Percentiles rank a stretch among this genome's conserved stretches.
phyloP scores from a whole-genome alignment of 2,888 invertebrate species.

The Heteropelma amictum region DNA sequence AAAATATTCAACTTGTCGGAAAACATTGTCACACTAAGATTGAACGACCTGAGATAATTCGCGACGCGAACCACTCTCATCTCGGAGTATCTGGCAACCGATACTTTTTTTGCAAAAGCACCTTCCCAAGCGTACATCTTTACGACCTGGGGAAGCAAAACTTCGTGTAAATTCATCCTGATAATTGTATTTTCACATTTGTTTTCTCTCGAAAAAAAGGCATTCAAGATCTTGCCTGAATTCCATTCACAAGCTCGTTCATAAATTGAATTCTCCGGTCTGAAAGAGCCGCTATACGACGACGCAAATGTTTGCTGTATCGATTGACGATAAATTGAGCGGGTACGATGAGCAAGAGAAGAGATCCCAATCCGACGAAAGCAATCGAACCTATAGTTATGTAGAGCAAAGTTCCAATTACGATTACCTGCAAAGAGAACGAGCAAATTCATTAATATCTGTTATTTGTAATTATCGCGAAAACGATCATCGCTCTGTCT shows the following conservation, averaged over 20 bases:
- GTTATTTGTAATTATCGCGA: not conserved
- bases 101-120: conserved; percentile 90
- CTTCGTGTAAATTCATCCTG: too few species aligned
- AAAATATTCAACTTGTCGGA: conserved; percentile 86
- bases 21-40: conserved; percentile 85
- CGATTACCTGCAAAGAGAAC: conserved; percentile 56
- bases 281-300: conserved; percentile 89
- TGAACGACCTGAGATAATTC: conserved; percentile 83
- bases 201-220: not conserved
- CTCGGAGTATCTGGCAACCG: conserved; percentile 85
- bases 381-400: conserved; percentile 78
- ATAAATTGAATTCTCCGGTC: conserved; percentile 94
- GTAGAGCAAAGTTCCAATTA: conserved; percentile 66
- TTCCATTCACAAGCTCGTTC: conserved; percentile 95
- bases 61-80: conserved; percentile 80
- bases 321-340: conserved; percentile 82
- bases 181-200: too few species aligned
- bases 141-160: conserved; percentile 83
- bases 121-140: conserved; percentile 99
- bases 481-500: not conserved
- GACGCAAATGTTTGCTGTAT: conserved; percentile 80
- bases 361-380: conserved; percentile 88
- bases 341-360: conserved; percentile 89
- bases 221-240: conserved; percentile 82
- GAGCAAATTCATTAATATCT: conserved; percentile 58